These are phyloP conservation scores for Drosophila sp. DNA, from an alignment of 1,140 invertebrate species.

Conservation along the genomic window DNA sequence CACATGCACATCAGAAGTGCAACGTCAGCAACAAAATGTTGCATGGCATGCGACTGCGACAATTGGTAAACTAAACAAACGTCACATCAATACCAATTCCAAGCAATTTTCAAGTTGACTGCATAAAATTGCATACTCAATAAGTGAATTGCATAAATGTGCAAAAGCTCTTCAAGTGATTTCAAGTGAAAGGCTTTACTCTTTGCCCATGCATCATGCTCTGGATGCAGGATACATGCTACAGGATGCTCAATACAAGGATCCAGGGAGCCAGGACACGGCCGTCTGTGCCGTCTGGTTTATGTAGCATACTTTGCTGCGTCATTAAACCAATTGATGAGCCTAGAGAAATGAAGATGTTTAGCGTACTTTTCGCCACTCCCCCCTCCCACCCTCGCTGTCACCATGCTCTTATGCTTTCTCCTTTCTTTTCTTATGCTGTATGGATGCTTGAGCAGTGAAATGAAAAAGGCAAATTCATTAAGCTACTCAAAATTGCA, in stretches of 20 bases:
- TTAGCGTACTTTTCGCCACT: not conserved
- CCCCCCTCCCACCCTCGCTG: not conserved
- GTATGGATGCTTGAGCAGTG: not conserved
- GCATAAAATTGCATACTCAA: slow-evolving; percentile 21
- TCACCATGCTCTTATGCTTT: not conserved
- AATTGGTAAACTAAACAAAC: slow-evolving; percentile 28
- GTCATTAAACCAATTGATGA: slow-evolving; percentile 29
- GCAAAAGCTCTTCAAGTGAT: slow-evolving; percentile 31
- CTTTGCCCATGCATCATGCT: slow-evolving; percentile 1
- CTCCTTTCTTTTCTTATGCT: not conserved
- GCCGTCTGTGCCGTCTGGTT: not conserved
- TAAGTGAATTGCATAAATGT: slow-evolving; percentile 32
- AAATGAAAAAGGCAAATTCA: slow-evolving; percentile 11
- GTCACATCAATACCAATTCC: slow-evolving; percentile 21
- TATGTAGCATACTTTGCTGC: slow-evolving; percentile 29
- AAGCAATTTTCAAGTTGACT: slow-evolving; percentile 30
- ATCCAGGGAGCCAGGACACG: too few species aligned
- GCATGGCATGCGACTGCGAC: slow-evolving; percentile 9
- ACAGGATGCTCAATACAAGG: not conserved
- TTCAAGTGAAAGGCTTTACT: slow-evolving; percentile 23
- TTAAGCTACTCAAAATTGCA: not conserved
- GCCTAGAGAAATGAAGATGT: slow-evolving; percentile 6
- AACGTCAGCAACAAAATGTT: slow-evolving; percentile 19
- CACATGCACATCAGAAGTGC: slow-evolving; percentile 7
- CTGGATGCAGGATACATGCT: not conserved